Evolutionary conservation across 2,888 invertebrate species (phyloP).

Genomic region (Rhagophthalmus giganteus): DNA sequence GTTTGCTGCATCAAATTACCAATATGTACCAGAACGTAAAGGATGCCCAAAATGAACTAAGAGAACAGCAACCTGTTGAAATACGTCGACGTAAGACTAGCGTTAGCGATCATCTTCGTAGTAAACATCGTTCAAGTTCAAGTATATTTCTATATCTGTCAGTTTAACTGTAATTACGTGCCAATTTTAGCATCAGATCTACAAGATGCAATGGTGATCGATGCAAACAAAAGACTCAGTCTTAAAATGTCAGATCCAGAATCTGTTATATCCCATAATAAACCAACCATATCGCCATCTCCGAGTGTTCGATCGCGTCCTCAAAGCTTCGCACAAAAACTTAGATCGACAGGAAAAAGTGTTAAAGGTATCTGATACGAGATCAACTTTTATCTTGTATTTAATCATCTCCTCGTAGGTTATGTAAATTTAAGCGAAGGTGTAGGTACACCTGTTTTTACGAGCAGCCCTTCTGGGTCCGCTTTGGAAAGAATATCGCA

Average conservation of each 20-base stretch:
- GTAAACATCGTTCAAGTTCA: constrained; percentile 66
- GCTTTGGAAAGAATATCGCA: constrained; percentile 59
- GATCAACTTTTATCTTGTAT: constrained; percentile 39
- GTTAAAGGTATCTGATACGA: constrained; percentile 63
- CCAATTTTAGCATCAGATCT: constrained; percentile 65
- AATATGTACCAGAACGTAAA: constrained; percentile 98
- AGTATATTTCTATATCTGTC: constrained; percentile 53
- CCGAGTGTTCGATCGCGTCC: constrained; percentile 67
- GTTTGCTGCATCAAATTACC: constrained; percentile 92
- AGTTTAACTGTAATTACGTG: neutral
- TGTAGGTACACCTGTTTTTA: constrained; percentile 69
- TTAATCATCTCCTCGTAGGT: constrained; percentile 2
- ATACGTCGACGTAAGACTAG: constrained; percentile 53
- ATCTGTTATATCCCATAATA: constrained; percentile 48
- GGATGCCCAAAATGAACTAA: constrained; percentile 88
- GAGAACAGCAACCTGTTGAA: constrained; percentile 66
- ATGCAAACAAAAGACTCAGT: constrained; percentile 55
- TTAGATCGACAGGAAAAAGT: constrained; percentile 81
- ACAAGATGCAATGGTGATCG: constrained; percentile 61
- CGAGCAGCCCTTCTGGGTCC: constrained; percentile 64
- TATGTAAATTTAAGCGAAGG: constrained; percentile 82
- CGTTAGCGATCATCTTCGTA: constrained; percentile 53
- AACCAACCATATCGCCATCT: constrained; percentile 59
- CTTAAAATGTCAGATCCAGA: constrained; percentile 53
- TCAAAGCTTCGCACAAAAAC: constrained; percentile 86